Base-by-base conservation (phyloP, 2,113 vertebrate genomes). In the Plecturocebus donacophilus region DNA sequence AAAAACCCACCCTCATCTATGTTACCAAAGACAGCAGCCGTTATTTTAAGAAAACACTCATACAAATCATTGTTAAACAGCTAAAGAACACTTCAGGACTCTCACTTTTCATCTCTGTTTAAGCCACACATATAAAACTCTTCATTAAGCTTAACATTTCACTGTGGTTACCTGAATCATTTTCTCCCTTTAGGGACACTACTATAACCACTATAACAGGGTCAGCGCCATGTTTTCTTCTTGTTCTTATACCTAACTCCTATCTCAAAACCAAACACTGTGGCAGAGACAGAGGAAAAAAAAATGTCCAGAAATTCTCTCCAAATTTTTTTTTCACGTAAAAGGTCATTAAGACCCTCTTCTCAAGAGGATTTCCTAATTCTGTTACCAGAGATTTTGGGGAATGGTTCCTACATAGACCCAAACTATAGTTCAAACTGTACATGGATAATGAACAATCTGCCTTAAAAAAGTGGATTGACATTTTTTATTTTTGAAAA, bases 241-340 rank as follows among this genome's bases (percentile, higher is more conserved):
- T 93, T 86, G 64, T 73, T 80, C 17, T 79, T 80, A 92, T 73
- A 84, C 66, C 82, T 97, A 96, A 90, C 95, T 98, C 93, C 66
- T 71, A 96, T 91, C 97, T 98, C 97, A 98, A 98, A 98, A 97
- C 90, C 95, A 98, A 54, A 97, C 95, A 81, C 38, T 91, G 76
- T 95, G 93, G 92, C 73, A 92, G 86, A 98, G 92, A 96, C 66
- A 94, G 96, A 94, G n/a, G n/a, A 97, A 95, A 79, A 0, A 0
- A 27, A 66, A 94, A 95, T 91, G 58, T 97, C 87, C 93, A 96
- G 66, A 92, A 94, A 14, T 92, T 97, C 96, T 97, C 87, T 96
- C 95, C 85, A 91, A 96, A 77, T 47, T 75, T 95, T 76, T 76
- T 47, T 93, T 93, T 92, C 80, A 82, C 25, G 80, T 71, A 97